Conservation (phyloP, 2,888 invertebrate genomes). For the Ceramica pisi region DNA sequence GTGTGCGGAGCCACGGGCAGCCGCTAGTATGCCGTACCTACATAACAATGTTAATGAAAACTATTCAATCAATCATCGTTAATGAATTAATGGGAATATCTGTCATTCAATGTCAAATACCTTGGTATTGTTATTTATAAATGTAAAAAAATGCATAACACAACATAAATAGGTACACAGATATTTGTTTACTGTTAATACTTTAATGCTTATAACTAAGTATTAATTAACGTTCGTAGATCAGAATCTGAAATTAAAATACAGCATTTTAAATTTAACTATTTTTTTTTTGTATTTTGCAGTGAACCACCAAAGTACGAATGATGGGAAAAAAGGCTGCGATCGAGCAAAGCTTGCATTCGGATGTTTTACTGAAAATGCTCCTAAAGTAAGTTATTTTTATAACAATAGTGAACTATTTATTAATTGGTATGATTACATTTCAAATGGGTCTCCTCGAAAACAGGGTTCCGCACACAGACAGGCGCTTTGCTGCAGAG, state of each 20-base stretch:
- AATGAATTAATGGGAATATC: conserved; percentile 14
- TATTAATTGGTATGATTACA: neutral
- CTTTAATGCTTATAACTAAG: conserved; percentile 10
- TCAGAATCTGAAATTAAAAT: neutral
- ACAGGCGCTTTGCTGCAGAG: neutral
- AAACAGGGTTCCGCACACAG: neutral
- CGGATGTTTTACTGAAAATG: conserved; percentile 75
- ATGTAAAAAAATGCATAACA: conserved; percentile 28
- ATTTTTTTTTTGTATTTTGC: conserved; percentile 44
- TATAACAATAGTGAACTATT: too few relatives aligned
- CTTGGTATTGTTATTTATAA: conserved; percentile 15
- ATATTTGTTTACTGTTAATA: neutral
- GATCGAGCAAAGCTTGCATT: conserved; percentile 78
- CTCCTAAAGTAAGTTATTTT: conserved; percentile 71
- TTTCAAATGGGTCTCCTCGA: neutral
- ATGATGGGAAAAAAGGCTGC: conserved; percentile 76
- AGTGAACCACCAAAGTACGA: conserved; percentile 76
- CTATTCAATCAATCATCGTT: neutral
- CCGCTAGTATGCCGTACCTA: neutral
- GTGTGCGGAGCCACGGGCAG: too few relatives aligned
- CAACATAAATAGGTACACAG: conserved; percentile 5
- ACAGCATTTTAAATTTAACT: neutral
- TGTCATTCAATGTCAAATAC: conserved; percentile 21
- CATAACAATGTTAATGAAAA: neutral
- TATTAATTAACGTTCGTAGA: neutral